Evolutionary conservation across 2,113 vertebrate genomes (phyloP).

Genomic region (Ailurus styani): DNA sequence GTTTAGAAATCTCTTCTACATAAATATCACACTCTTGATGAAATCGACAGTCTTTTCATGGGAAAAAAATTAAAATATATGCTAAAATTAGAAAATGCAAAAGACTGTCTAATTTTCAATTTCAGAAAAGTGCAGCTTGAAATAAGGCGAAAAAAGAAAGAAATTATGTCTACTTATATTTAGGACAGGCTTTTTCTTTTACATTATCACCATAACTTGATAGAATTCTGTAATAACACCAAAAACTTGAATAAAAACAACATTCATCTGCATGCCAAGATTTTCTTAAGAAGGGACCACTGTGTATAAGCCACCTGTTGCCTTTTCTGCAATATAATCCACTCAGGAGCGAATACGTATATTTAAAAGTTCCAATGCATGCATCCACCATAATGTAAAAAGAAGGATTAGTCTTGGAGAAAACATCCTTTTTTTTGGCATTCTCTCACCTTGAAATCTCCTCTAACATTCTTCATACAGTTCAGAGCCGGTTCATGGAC

Average conservation of each 20-base stretch:
- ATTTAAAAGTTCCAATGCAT: background rate
- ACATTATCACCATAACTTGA: background rate
- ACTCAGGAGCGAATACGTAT: background rate
- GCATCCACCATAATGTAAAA: background rate
- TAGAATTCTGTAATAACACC: background rate
- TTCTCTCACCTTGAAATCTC: background rate
- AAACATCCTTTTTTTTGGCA: background rate
- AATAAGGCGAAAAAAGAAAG: background rate
- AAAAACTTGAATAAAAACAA: slow-evolving; percentile 18
- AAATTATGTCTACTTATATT: slow-evolving; percentile 14
- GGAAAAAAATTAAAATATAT: slow-evolving; percentile 26
- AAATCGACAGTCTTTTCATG: slow-evolving; percentile 22
- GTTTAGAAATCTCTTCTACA: slow-evolving; percentile 22
- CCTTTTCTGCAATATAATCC: background rate
- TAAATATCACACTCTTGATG: slow-evolving; percentile 2
- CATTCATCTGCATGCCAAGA: background rate
- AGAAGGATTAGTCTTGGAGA: background rate
- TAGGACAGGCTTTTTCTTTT: background rate
- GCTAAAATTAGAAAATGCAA: slow-evolving; percentile 55
- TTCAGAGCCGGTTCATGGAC: background rate
- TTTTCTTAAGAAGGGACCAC: background rate
- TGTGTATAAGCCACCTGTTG: background rate
- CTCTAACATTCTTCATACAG: background rate
- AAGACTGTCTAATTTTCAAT: slow-evolving; percentile 11
- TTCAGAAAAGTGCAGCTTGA: slow-evolving; percentile 24